phyloP scores from a whole-genome alignment of 2,113 vertebrate genomes.

The Rhabdomys dilectus region DNA sequence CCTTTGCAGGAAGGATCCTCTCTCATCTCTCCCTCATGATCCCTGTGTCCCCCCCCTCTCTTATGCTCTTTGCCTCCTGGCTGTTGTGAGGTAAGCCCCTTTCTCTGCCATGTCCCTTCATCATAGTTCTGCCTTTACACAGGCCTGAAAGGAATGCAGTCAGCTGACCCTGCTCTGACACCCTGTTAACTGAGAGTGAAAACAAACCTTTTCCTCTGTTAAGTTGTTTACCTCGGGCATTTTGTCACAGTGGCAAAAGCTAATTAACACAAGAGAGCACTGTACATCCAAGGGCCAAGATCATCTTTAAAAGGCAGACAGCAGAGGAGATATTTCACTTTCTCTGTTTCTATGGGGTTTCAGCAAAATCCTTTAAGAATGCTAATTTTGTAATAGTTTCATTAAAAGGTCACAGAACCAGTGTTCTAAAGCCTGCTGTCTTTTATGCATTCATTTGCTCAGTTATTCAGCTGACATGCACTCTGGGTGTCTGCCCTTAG shows the following conservation, averaged over 20 bases:
- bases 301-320: background rate
- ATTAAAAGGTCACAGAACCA: background rate
- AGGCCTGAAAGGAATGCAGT: background rate
- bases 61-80: background rate
- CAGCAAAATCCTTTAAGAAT: conserved; percentile 7
- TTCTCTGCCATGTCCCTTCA: background rate
- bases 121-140: background rate
- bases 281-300: background rate
- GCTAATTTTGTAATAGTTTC: background rate
- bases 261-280: background rate
- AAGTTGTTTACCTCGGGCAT: background rate
- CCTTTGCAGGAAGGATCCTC: background rate
- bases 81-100: background rate
- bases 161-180: background rate
- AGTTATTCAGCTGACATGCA: background rate
- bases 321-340: background rate
- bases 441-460: background rate
- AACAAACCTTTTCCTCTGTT: background rate
- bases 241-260: background rate
- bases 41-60: no score
- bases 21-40: background rate
- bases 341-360: background rate
- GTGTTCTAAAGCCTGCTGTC: background rate
- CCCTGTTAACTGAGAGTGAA: no score
- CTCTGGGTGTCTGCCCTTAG: background rate